A percentile compares a stretch with the other conserved stretches of the same genome.
phyloP scores from a whole-genome alignment of 1,140 invertebrate species.

The Drosophila pachea region DNA sequence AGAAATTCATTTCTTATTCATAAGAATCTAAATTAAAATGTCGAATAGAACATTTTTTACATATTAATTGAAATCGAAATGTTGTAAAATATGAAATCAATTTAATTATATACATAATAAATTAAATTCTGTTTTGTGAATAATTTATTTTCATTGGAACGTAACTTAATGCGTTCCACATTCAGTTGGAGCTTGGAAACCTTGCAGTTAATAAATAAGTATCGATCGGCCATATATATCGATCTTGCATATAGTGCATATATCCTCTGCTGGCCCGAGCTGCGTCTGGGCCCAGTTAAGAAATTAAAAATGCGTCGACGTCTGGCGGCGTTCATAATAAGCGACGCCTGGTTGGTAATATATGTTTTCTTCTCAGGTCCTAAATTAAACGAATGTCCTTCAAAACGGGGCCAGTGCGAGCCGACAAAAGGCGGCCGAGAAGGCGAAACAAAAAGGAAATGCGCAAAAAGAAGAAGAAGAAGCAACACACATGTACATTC shows the following conservation, averaged over 20 bases:
- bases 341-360: conserved; percentile 50
- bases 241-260: not conserved
- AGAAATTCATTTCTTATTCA: no score
- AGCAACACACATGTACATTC: not conserved
- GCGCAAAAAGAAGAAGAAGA: no score
- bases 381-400: conserved; percentile 65
- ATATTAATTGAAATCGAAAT: no score
- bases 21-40: no score
- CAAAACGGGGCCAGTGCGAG: conserved; percentile 44
- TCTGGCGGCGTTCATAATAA: conserved; percentile 35
- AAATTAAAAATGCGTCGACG: conserved; percentile 4
- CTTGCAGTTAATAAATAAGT: no score
- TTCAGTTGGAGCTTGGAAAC: no score
- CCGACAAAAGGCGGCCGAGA: conserved; percentile 13
- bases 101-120: no score
- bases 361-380: conserved; percentile 54
- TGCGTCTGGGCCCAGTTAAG: conserved; percentile 2
- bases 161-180: no score
- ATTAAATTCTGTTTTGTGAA: no score
- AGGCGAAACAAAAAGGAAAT: conserved; percentile 5
- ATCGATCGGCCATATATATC: not conserved
- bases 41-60: no score
- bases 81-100: no score
- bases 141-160: no score
- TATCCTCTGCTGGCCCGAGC: not conserved